phyloP scores from a whole-genome alignment of 1,140 invertebrate species.

The Drosophila chauvacae region DNA sequence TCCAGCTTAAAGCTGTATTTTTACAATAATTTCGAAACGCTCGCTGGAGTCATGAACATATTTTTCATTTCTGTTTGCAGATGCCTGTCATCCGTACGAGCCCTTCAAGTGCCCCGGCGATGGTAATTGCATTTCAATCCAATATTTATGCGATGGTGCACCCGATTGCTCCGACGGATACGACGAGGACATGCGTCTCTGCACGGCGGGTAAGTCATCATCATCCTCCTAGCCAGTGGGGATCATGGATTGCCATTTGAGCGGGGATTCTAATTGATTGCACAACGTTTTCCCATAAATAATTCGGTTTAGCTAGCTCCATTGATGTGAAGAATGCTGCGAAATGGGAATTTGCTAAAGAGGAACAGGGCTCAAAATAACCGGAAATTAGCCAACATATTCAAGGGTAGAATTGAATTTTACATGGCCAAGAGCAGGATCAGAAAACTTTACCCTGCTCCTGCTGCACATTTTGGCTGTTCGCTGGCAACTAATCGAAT shows the following conservation, averaged over 20 bases:
- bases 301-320: conserved; percentile 23
- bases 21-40: conserved; percentile 7
- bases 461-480: conserved; percentile 49
- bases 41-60: background rate
- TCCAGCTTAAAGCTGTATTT: conserved; percentile 22
- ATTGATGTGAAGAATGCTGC: background rate
- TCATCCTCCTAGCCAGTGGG: conserved; percentile 1
- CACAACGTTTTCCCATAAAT: conserved; percentile 26
- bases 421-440: conserved; percentile 5
- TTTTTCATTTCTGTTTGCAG: conserved; percentile 70
- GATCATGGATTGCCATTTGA: conserved; percentile 9
- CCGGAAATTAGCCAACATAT: conserved; percentile 46
- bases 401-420: conserved; percentile 33
- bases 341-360: conserved; percentile 1
- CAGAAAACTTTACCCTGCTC: conserved; percentile 12
- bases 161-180: conserved; percentile 95
- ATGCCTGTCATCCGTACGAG: conserved; percentile 94
- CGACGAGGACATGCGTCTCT: conserved; percentile 94
- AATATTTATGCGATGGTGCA: conserved; percentile 96
- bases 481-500: conserved; percentile 64
- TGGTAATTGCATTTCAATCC: conserved; percentile 96
- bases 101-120: conserved; percentile 98
- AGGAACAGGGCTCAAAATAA: background rate
- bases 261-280: conserved; percentile 39
- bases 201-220: conserved; percentile 92